Percentiles rank a stretch among this genome's conserved stretches.
Evolutionary conservation across 2,113 vertebrate species (phyloP).

Genomic region (Astatotilapia flaviijosephi): DNA sequence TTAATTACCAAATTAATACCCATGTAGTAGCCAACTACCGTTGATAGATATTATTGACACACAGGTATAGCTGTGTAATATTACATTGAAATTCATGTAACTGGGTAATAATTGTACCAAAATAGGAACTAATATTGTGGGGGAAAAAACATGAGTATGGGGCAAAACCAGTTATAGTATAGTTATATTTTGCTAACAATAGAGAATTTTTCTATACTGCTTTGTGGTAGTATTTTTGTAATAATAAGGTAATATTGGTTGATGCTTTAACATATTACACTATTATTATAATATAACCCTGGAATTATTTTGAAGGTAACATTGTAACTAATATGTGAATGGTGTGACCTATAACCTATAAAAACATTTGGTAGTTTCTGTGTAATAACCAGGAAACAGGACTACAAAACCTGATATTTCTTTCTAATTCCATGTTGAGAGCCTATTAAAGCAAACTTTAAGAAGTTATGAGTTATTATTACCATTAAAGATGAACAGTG

Average conservation of each 20-base stretch:
- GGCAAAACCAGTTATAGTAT: background rate
- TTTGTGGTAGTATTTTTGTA: background rate
- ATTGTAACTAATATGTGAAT: background rate
- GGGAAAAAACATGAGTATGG: rapidly evolving
- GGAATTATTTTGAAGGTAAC: background rate
- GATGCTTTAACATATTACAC: background rate
- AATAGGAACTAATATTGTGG: background rate
- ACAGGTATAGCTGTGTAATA: background rate
- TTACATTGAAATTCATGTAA: background rate
- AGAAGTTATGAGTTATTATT: background rate
- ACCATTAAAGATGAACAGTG: background rate
- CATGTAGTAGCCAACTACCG: background rate
- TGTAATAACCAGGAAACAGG: background rate
- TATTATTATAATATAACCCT: background rate
- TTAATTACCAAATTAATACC: background rate
- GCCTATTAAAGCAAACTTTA: background rate
- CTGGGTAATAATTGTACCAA: background rate
- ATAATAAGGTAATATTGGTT: background rate
- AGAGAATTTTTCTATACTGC: background rate
- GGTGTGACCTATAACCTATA: background rate
- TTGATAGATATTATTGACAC: background rate
- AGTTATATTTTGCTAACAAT: background rate
- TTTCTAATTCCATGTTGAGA: background rate
- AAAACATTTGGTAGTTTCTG: background rate
- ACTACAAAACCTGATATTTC: background rate